Evolutionary conservation across 2,113 vertebrate species (phyloP), one percentile per base, ranked within the genome.

Genomic region (Dermatemys mawii): DNA sequence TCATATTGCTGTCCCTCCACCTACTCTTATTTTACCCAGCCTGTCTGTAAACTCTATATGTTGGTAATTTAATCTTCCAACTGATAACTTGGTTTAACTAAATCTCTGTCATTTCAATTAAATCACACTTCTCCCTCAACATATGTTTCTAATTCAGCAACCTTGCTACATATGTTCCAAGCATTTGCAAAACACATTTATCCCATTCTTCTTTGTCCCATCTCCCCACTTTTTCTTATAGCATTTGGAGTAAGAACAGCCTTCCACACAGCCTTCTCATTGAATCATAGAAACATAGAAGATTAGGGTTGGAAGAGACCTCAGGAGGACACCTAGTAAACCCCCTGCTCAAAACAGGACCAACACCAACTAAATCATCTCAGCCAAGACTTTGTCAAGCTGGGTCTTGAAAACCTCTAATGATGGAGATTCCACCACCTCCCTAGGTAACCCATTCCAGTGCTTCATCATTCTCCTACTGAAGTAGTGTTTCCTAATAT

Each of bases 81-180:
- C 50, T 95, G 96, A 97, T 95, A 95, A 87, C 67, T 93, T 96
- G 91, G 93, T 96, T 97, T 96, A 96, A 96, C 86, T 26, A 86
- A 96, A 63, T 93, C 86, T 79, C 87, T 96, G 82, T 93, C 78
- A 53, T 95, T 96, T 82, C 94, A 95, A 67, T 89, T 88, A 81
- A 93, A 91, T 90, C 73, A 94, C 85, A 89, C 73, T 94, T 93
- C 96, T 55, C 57, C 84, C 48, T 92, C 84, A 90, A 86, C 97
- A 97, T 96, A 90, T 97, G 96, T 96, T 97, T 95, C 93, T 93
- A 97, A 97, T 96, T 91, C 82, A 89, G 8, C 4, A 92, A 80
- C 84, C 79, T 96, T 94, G 88, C 95, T 96, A 89, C 95, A 93
- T 93, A 84, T 90, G 88, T 95, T 97, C 94, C 90, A 87, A 94